phyloP scores from a whole-genome alignment of 2,797 vertebrate species.

The Oreochromis mossambicus region DNA sequence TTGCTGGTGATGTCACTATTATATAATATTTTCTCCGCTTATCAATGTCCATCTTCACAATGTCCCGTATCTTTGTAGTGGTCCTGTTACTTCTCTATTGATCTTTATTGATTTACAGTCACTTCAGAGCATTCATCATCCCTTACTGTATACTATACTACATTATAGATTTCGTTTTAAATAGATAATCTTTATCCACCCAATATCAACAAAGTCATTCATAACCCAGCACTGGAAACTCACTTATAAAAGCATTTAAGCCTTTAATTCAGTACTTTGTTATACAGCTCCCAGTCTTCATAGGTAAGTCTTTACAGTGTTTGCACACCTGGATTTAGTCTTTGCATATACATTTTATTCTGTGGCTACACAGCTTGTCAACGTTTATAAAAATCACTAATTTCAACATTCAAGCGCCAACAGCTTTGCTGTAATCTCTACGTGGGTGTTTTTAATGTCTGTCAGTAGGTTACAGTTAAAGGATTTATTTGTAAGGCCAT shows the following conservation, averaged over 20 bases:
- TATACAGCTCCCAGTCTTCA: not conserved
- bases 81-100: not conserved
- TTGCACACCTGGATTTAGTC: not conserved
- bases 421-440: not conserved
- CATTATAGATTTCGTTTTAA: not conserved
- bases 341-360: not conserved
- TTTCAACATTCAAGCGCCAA: not conserved
- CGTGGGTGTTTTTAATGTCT: not conserved
- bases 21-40: not conserved
- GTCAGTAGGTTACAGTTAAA: not conserved
- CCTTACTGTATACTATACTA: not conserved
- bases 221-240: not conserved
- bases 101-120: not conserved
- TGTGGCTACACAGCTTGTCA: not conserved
- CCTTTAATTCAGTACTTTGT: not conserved
- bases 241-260: not conserved
- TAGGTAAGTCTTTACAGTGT: not conserved
- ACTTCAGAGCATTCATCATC: not conserved
- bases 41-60: not conserved
- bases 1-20: not conserved
- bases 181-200: not conserved
- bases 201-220: not conserved
- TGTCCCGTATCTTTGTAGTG: not conserved
- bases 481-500: not conserved
- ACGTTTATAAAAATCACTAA: rapidly evolving